These are phyloP conservation scores for Samia ricini DNA, from an alignment of 1,140 invertebrate species.

Conservation along the genomic window DNA sequence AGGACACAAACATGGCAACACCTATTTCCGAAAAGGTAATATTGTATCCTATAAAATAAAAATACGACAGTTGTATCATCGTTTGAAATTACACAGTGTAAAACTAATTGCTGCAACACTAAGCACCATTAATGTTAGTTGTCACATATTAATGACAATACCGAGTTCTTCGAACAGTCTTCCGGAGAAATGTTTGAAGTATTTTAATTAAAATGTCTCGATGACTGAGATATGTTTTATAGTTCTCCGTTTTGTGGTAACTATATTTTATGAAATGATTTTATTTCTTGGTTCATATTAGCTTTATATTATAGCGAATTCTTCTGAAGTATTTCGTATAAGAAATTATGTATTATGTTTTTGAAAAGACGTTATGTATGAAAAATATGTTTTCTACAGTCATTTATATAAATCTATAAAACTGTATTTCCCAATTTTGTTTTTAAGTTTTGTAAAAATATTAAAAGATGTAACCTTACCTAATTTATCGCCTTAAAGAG, in stretches of 20 bases:
- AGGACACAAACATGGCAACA: not conserved
- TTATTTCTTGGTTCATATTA: not conserved
- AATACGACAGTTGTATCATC: not conserved
- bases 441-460: too few species aligned
- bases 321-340: too few species aligned
- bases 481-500: too few species aligned
- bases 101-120: not conserved
- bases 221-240: not conserved
- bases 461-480: too few species aligned
- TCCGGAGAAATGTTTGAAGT: not conserved
- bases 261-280: not conserved
- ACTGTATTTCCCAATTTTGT: too few species aligned
- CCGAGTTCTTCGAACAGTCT: not conserved
- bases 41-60: not conserved
- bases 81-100: not conserved
- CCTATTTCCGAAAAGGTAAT: not conserved
- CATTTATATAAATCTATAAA: too few species aligned
- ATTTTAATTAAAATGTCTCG: not conserved
- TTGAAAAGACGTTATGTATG: too few species aligned
- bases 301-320: too few species aligned
- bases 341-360: too few species aligned
- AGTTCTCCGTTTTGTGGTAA: not conserved
- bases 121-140: not conserved
- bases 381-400: too few species aligned
- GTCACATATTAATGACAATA: constrained; percentile 1